Evolutionary conservation across 2,888 invertebrate genomes (phyloP).

Genomic region (Masnerella sp.): DNA sequence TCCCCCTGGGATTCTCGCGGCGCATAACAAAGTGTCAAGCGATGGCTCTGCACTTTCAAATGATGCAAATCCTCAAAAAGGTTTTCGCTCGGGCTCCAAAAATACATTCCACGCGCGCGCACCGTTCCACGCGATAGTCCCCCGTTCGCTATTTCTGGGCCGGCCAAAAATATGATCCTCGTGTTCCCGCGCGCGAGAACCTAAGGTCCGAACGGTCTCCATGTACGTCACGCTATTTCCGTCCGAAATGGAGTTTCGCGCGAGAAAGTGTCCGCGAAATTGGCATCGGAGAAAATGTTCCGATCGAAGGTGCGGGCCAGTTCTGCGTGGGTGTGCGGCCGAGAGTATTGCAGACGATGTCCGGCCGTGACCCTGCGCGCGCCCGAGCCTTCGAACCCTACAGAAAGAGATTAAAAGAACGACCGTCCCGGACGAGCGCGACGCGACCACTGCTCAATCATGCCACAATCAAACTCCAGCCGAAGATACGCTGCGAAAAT

Average conservation of each 20-base stretch:
- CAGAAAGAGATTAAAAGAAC: conserved; percentile 57
- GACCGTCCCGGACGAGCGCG: conserved; percentile 47
- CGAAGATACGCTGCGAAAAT: too few relatives aligned
- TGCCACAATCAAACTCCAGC: conserved; percentile 65
- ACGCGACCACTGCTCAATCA: conserved; percentile 66
- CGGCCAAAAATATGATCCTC: conserved; percentile 56
- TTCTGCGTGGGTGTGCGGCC: conserved; percentile 69
- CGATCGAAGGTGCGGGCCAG: conserved; percentile 66
- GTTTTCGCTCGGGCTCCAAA: conserved; percentile 33
- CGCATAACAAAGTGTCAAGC: conserved; percentile 51
- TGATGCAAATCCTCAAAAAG: conserved; percentile 53
- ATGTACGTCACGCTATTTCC: conserved; percentile 40
- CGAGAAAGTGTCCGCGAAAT: too few relatives aligned
- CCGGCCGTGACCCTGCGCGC: conserved; percentile 77
- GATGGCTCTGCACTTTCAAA: conserved; percentile 48
- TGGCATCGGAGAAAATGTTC: too few relatives aligned
- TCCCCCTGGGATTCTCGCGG: conserved; percentile 31
- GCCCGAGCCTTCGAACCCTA: conserved; percentile 64
- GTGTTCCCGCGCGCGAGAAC: conserved; percentile 36
- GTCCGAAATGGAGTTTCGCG: too few relatives aligned
- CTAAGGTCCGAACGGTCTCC: too few relatives aligned
- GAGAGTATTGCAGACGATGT: conserved; percentile 75
- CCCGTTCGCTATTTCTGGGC: conserved; percentile 52
- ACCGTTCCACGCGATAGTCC: conserved; percentile 26
- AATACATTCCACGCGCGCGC: conserved; percentile 41